A percentile compares a stretch with the other conserved stretches of the same genome.
These are phyloP conservation scores for Drosophila kohkoa DNA, from an alignment of 1,140 invertebrate genomes.

Conservation along the genomic window DNA sequence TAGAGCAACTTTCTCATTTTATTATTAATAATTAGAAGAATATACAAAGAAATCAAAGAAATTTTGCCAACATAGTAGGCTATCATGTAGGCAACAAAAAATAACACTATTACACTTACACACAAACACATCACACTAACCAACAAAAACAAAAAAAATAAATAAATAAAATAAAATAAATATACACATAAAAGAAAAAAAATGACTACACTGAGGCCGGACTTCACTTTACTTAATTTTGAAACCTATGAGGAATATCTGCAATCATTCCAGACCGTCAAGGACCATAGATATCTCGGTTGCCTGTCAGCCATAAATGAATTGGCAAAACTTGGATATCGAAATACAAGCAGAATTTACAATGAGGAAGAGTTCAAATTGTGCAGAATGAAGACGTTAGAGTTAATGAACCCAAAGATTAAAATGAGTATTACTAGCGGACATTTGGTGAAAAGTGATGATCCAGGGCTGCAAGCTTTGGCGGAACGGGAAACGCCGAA, in stretches of 20 bases:
- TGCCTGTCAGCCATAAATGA: background rate
- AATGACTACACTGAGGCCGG: slow-evolving; percentile 1
- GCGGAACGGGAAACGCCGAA: slow-evolving; percentile 12
- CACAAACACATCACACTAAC: background rate
- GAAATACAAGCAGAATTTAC: slow-evolving; percentile 14
- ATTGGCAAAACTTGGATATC: slow-evolving; percentile 15
- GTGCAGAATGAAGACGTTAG: background rate
- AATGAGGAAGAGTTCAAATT: slow-evolving; percentile 1
- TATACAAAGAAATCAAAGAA: no score
- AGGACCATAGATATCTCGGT: slow-evolving; percentile 8
- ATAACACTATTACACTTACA: no score
- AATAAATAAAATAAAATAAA: slow-evolving; percentile 8
- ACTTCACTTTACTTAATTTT: slow-evolving; percentile 12
- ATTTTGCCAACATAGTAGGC: no score
- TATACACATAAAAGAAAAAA: background rate
- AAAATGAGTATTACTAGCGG: background rate
- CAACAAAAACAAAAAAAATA: background rate
- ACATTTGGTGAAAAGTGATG: background rate
- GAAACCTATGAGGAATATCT: slow-evolving; percentile 13
- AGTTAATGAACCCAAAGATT: slow-evolving; percentile 11
- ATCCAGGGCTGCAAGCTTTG: slow-evolving; percentile 17
- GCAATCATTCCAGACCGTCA: slow-evolving; percentile 6
- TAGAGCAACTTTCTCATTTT: no score
- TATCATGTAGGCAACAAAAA: no score
- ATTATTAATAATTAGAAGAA: no score